Base-by-base conservation (phyloP, 2,888 invertebrate species). In the Helicoverpa assulta region DNA sequence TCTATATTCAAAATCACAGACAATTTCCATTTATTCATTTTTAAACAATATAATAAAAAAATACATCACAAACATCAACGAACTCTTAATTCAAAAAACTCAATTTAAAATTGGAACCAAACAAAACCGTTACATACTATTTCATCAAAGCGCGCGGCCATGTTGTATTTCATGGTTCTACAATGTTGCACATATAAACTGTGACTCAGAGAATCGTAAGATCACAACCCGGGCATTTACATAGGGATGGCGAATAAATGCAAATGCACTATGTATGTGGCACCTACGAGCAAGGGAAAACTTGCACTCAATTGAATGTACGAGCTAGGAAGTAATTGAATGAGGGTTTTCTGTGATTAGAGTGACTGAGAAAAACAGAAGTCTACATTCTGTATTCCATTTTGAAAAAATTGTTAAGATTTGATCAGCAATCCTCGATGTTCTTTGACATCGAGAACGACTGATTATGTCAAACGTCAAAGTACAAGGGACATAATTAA, bases 211-310 rank as follows among this genome's bases (percentile, higher is more conserved):
- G 65, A 68, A 80, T 70, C 67, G 53, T 69, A 62, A 72, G 73
- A 71, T 68, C 33, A 57, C 53, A 71, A 63, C 52, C 74, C 26
- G 54, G 55, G 47, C 66, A 82, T 82, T 83, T 78, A 74, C 83
- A 82, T 83, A 52, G 61, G 51, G 68, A 82, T 81, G 70, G 68
- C 18, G 19, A 70, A 82, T 82, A 76, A 71, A 82, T 82, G 81
- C 70, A 81, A 78, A 83, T 82, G 57, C 21, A 71, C 65, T 62
- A 76, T 74, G 67, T 81, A 74, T 81, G 72, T 76, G 73, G 66
- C 75, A 78, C 83, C 73, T 76, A 51, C 14, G 43, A 54, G 33
- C 68, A 70, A 54, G 59, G 47, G 55, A 47, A 71, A 67, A 64
- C 60, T 73, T 58, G 12, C 53, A 59, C 62, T 70, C 73, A 73